These are phyloP conservation scores for Bolinopsis microptera DNA, from an alignment of 37 sponge, comb jelly and placozoan genomes.

Conservation along the genomic window DNA sequence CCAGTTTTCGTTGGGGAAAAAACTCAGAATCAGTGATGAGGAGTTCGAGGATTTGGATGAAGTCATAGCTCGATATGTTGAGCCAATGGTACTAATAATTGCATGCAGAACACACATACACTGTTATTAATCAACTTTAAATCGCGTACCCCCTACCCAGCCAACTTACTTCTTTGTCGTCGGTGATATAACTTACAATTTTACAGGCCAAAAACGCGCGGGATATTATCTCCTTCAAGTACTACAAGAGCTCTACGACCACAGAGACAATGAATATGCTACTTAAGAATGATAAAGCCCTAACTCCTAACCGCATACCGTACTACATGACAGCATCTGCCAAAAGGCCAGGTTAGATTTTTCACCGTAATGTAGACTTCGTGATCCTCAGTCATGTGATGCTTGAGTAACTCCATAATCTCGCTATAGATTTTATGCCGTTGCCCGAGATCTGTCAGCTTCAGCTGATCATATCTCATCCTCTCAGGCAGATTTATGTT, in stretches of 20 bases:
- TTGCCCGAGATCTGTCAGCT: no score
- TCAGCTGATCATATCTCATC: no score
- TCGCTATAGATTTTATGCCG: no score
- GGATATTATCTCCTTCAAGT: slow-evolving; percentile 81
- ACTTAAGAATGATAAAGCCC: slow-evolving; percentile 77
- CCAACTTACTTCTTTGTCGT: no score
- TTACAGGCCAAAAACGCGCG: slow-evolving; percentile 71
- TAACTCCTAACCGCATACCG: slow-evolving; percentile 84
- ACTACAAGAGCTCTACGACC: slow-evolving; percentile 72
- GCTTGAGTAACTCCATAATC: no score
- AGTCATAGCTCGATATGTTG: slow-evolving; percentile 90
- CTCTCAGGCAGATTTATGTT: slow-evolving; percentile 73
- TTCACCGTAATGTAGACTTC: background rate
- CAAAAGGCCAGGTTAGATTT: slow-evolving; percentile 68
- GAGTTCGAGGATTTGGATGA: slow-evolving; percentile 98
- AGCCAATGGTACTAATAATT: slow-evolving; percentile 73
- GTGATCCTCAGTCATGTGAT: background rate
- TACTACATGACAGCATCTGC: slow-evolving; percentile 91
- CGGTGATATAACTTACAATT: no score
- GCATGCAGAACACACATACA: no score
- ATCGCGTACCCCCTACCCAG: no score
- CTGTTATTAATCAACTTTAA: no score
- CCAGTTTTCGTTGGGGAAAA: slow-evolving; percentile 81
- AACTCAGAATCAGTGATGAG: slow-evolving; percentile 88
- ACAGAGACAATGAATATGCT: slow-evolving; percentile 70